phyloP scores from a whole-genome alignment of 2,797 vertebrate genomes.

The Epinephelus awoara region DNA sequence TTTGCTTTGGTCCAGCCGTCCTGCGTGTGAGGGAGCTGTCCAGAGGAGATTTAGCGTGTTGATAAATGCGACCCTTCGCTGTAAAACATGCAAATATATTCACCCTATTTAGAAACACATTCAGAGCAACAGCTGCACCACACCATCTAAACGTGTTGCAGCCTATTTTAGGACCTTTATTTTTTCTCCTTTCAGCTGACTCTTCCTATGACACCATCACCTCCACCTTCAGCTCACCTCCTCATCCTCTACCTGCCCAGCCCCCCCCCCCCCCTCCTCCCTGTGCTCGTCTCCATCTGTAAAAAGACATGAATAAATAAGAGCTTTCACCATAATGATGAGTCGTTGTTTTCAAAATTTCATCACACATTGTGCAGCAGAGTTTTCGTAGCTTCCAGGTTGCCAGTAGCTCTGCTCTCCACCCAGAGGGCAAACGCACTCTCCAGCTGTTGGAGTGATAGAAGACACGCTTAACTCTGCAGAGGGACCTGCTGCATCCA shows the following conservation, averaged over 20 bases:
- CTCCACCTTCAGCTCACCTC: slow-evolving; percentile 7
- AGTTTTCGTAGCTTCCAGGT: slow-evolving; percentile 30
- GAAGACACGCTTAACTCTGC: slow-evolving; percentile 22
- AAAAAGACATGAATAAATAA: slow-evolving; percentile 29
- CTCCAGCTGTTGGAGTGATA: slow-evolving; percentile 43
- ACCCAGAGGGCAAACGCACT: slow-evolving; percentile 48
- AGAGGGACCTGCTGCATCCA: neutral
- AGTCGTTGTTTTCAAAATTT: slow-evolving; percentile 48
- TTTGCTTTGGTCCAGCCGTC: slow-evolving; percentile 25
- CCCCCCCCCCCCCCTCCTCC: neutral
- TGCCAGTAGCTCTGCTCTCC: slow-evolving; percentile 37
- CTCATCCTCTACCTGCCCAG: slow-evolving; percentile 10
- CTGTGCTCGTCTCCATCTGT: slow-evolving; percentile 16
- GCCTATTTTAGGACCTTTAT: neutral
- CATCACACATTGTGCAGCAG: slow-evolving; percentile 29
- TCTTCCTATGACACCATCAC: neutral
- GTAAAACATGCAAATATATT: slow-evolving; percentile 47
- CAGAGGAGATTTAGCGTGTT: slow-evolving; percentile 16
- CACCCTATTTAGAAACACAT: slow-evolving; percentile 16
- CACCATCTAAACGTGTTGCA: slow-evolving; percentile 4
- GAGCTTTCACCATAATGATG: slow-evolving; percentile 34
- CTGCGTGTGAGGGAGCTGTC: slow-evolving; percentile 31
- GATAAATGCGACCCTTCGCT: slow-evolving; percentile 34
- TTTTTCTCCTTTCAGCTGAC: neutral
- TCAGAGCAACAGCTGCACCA: neutral